Percentiles rank a stretch among this genome's conserved stretches.
Evolutionary conservation across 2,888 invertebrate genomes (phyloP).

Genomic region (Idaea straminata): DNA sequence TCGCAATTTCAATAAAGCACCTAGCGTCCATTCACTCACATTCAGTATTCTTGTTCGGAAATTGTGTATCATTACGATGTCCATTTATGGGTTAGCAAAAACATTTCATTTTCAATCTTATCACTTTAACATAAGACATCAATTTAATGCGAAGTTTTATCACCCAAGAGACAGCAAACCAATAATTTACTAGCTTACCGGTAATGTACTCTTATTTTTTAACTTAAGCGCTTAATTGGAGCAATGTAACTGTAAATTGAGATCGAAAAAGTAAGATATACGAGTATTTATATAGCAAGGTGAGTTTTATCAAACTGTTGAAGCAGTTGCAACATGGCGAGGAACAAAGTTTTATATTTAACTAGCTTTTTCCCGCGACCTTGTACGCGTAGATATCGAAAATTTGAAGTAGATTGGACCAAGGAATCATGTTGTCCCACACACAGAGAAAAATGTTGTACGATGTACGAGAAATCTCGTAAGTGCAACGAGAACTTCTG

Average conservation of each 20-base stretch:
- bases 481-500: no score
- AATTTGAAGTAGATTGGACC: no score
- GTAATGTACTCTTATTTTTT: slow-evolving; percentile 30
- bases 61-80: slow-evolving; percentile 58
- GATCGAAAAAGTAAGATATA: background rate
- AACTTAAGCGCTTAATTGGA: slow-evolving; percentile 2
- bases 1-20: slow-evolving; percentile 36
- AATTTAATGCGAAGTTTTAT: slow-evolving; percentile 1
- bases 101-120: background rate
- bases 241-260: slow-evolving; percentile 3
- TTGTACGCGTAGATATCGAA: no score
- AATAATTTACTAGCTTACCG: slow-evolving; percentile 25
- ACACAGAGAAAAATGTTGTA: no score
- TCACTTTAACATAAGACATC: background rate
- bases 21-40: slow-evolving; percentile 39
- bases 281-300: background rate
- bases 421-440: no score
- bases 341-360: background rate
- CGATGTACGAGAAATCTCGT: no score
- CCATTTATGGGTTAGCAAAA: slow-evolving; percentile 44
- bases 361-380: no score
- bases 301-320: background rate
- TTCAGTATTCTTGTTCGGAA: slow-evolving; percentile 43
- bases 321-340: background rate
- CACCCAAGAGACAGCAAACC: slow-evolving; percentile 21